Base-by-base conservation (phyloP, 1,140 invertebrate genomes). In the Aphelenchoides besseyi region DNA sequence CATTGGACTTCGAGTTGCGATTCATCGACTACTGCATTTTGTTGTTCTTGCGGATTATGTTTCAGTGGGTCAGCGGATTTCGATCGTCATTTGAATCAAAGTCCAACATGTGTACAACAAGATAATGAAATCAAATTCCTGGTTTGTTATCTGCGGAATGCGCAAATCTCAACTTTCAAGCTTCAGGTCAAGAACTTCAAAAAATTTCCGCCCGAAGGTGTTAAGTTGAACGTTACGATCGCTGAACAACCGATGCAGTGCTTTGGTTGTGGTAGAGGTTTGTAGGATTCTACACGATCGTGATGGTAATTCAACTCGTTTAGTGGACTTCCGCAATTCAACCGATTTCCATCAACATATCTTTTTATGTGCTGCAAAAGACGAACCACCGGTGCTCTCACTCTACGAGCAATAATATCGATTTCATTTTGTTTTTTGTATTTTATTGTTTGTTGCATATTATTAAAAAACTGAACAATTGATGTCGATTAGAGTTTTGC, bases 101-200 rank as follows among this genome's bases (percentile, higher is more conserved):
- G 23, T 48, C 41, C 12, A 23, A 12, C 12, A 23, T 48, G 41
- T 48, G 41, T 23, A 23, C 12, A 23, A 23, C 41, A 23, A 33
- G n/a, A n/a, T n/a, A 59, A 59, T 33, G 55, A 59, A 18, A 5
- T 59, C 18, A 59, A 59, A 59, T 59, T 59, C 55, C 55, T 59
- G 55, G 55, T 59, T 33, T 29, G 55, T 59, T 59, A 8, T 59
- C 5, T 18, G 55, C 5, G 5, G 5, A 59, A 59, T 8, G 18
- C 55, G 41, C 12, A 5, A 33, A 23, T 59, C 23, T 59, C n/a
- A n/a, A 33, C 5, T 59, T 23, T 8, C 5, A 8, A 8, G 55
- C 32, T 59, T 59, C 55, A 59, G 55, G 55, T 59, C 55, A 59
- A 59, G 18, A 59, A 59, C 32, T 59, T 59, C 55, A 5, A 33